Evolutionary conservation across 37 sponge, comb jelly and placozoan species (phyloP).

Genomic region (Amphimedon queenslandica): DNA sequence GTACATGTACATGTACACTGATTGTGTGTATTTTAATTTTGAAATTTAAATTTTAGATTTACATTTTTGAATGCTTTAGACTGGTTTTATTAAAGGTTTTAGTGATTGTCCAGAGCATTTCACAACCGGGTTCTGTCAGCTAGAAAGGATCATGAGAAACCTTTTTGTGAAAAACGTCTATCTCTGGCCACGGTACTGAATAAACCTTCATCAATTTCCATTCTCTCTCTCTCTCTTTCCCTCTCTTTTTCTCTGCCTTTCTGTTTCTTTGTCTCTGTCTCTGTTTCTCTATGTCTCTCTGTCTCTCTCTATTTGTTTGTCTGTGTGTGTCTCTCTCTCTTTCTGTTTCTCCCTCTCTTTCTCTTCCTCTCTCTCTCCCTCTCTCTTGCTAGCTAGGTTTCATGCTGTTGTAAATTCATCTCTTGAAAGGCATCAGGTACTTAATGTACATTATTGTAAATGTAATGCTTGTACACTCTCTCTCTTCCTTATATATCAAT

Average conservation of each 20-base stretch:
- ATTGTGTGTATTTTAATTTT: too few relatives aligned
- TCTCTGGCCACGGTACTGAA: slow-evolving; percentile 87
- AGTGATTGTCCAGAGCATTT: slow-evolving; percentile 78
- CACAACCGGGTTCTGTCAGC: slow-evolving; percentile 68
- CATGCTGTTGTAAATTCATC: slow-evolving; percentile 73
- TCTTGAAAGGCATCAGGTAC: slow-evolving; percentile 64
- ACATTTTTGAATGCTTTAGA: slow-evolving; percentile 35
- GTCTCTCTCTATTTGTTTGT: too few relatives aligned
- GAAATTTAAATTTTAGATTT: neutral
- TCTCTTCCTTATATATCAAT: neutral
- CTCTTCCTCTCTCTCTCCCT: too few relatives aligned
- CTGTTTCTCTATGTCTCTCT: too few relatives aligned
- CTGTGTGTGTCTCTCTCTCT: neutral
- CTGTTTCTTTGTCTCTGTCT: too few relatives aligned
- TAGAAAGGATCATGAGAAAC: slow-evolving; percentile 85
- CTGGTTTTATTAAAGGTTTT: slow-evolving; percentile 94
- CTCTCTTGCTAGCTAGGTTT: slow-evolving; percentile 48
- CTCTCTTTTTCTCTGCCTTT: neutral
- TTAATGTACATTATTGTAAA: neutral
- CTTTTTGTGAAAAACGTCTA: slow-evolving; percentile 76
- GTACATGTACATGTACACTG: too few relatives aligned
- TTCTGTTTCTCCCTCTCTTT: neutral
- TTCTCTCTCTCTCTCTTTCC: neutral
- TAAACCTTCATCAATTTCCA: neutral
- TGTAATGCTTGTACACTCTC: neutral